Percentiles rank a stretch among this genome's conserved stretches.
Evolutionary conservation across 2,888 invertebrate genomes (phyloP).

Genomic region (Sinhomidia bicolor): DNA sequence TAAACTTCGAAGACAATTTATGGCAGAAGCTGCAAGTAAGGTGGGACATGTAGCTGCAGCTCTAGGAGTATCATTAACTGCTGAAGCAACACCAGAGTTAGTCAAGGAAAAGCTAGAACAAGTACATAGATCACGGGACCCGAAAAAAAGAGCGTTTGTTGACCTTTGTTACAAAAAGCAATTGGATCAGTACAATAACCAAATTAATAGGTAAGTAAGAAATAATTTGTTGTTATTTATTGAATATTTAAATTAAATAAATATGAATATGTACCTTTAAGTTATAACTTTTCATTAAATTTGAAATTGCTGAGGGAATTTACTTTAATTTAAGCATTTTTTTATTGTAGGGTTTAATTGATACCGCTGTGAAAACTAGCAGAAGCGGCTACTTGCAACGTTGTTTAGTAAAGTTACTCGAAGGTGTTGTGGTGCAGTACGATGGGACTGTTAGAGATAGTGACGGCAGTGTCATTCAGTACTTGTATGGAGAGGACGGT

Average conservation of each 20-base stretch:
- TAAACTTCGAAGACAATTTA: constrained; percentile 86
- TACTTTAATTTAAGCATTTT: neutral
- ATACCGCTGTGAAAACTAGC: constrained; percentile 99
- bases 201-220: constrained; percentile 88
- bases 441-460: constrained; percentile 98
- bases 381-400: constrained; percentile 98
- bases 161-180: constrained; percentile 92
- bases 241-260: too few species aligned
- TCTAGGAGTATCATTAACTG: constrained; percentile 87
- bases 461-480: constrained; percentile 91
- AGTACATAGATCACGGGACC: constrained; percentile 86
- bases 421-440: constrained; percentile 95
- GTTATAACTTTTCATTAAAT: too few species aligned
- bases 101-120: constrained; percentile 88
- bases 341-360: constrained; percentile 91
- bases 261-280: too few species aligned
- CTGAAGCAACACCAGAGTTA: constrained; percentile 83
- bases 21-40: constrained; percentile 85
- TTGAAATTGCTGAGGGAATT: too few species aligned
- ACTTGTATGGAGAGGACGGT: constrained; percentile 96
- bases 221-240: too few species aligned
- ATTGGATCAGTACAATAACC: constrained; percentile 92
- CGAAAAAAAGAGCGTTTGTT: constrained; percentile 88
- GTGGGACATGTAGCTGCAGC: constrained; percentile 86
- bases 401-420: constrained; percentile 98